Evolutionary conservation across 2,888 invertebrate genomes (phyloP).

Genomic region (Euspilapteryx auroguttella): DNA sequence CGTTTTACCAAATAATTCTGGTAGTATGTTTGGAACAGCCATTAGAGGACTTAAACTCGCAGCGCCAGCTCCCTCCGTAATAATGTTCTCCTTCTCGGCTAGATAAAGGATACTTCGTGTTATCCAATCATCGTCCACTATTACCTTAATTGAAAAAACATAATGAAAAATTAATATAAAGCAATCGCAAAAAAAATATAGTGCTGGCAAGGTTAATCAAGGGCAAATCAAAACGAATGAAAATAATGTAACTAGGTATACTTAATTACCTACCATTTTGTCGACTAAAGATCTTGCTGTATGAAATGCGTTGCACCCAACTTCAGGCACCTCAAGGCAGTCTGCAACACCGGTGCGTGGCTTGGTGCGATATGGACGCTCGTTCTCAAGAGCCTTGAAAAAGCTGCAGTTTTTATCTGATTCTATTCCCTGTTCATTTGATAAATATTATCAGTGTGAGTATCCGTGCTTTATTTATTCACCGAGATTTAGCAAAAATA

Average conservation of each 20-base stretch:
- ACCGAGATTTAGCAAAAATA: too few relatives aligned
- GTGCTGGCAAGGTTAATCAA: too few relatives aligned
- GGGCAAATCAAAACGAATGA: too few relatives aligned
- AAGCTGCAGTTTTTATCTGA: conserved; percentile 20
- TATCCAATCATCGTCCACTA: conserved; percentile 76
- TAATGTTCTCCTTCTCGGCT: conserved; percentile 76
- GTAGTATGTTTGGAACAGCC: conserved; percentile 35
- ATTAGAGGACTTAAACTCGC: conserved; percentile 78
- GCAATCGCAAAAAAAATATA: not conserved
- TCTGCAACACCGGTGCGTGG: conserved; percentile 12
- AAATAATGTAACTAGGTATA: too few relatives aligned
- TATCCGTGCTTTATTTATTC: too few relatives aligned
- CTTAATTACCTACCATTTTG: conserved; percentile 18
- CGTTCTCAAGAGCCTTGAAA: conserved; percentile 25
- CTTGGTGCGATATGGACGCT: conserved; percentile 15
- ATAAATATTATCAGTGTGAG: not conserved
- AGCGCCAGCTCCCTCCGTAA: conserved; percentile 86
- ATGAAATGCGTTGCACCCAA: conserved; percentile 26
- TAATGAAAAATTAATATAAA: too few relatives aligned
- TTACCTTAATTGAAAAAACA: conserved; percentile 31
- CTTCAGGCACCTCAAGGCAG: conserved; percentile 17
- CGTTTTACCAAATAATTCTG: conserved; percentile 23
- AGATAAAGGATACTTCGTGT: conserved; percentile 72
- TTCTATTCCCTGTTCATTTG: conserved; percentile 19
- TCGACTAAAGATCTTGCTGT: conserved; percentile 23